Percentiles rank a stretch among this genome's conserved stretches.
Conservation (phyloP, 2,797 vertebrate species). For the Sebastes hubbsi region DNA sequence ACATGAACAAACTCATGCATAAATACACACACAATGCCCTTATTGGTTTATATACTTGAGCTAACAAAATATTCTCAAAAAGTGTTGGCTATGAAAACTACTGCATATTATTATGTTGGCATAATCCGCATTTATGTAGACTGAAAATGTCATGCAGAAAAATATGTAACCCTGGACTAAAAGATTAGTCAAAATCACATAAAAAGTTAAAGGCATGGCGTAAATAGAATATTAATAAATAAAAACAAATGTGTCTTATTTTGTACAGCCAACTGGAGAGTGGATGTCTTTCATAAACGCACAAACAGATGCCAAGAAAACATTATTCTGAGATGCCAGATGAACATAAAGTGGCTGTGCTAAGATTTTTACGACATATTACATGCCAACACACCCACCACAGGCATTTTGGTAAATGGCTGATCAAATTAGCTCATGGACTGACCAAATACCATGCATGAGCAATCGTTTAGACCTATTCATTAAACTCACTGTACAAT, state of each 20-base stretch:
- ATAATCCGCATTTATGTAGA: background rate
- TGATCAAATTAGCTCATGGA: conserved; percentile 6
- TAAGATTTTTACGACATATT: background rate
- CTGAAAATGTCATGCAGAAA: background rate
- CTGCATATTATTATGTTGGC: background rate
- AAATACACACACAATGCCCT: background rate
- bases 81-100: background rate
- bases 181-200: background rate
- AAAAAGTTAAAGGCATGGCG: background rate
- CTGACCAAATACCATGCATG: background rate
- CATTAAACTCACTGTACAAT: background rate
- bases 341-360: conserved; percentile 30
- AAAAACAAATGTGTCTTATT: conserved; percentile 1
- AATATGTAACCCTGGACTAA: background rate
- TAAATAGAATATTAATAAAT: conserved; percentile 1
- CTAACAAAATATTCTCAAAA: background rate
- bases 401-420: background rate
- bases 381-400: conserved; percentile 30
- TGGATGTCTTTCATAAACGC: background rate
- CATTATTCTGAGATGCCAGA: conserved; percentile 4
- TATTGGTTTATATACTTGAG: background rate
- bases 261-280: conserved; percentile 23
- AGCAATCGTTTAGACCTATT: background rate
- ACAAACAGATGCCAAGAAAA: conserved; percentile 8
- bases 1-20: background rate